Base-by-base conservation (phyloP, 35 echinoderm and acorn worm genomes). In the Eucidaris tribuloides region DNA sequence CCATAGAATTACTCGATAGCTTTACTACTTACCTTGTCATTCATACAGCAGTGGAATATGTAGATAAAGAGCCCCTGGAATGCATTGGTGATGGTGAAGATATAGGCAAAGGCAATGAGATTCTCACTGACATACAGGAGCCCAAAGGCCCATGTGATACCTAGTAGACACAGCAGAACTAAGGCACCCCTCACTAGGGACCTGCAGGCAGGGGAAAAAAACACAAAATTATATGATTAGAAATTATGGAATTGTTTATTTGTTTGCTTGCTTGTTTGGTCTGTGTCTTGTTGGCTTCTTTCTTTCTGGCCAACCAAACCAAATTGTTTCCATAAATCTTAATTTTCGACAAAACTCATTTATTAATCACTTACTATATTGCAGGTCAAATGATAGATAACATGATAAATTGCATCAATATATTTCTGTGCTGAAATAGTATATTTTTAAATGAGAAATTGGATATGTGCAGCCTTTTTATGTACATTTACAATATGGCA, bases 61-160 rank as follows among this genome's bases (percentile, higher is more conserved):
- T 88, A 97, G 42, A 97, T 97, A 70, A 91, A 91, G 18, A 97
- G 17, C 22, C 94, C 94, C 43, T 97, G 94, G 71, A 97, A 82
- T 54, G 84, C 79, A 28, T 97, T 97, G 24, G 85, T 86, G 41
- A 97, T 80, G 59, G 94, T 97, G 85, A 97, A 97, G 89, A 97
- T 79, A 58, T 97, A 97, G 1, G 94, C 94, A 71, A 97, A 91
- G 31, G 82, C 60, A 13, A 97, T 36, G 2, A 85, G 74, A 17
- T 83, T 72, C 0, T 86, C 89, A n/a, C 59, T 97, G 50, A 97
- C 71, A 28, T 92, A 97, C 29, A 91, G 77, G 19, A 97, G 74
- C 40, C 94, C 94, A 78, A 97, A 97, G 25, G 85, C 89, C 94
- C 94, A 97, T 19, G 94, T 97, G 45, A 97, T 86, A 31, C 94